phyloP scores from a whole-genome alignment of 1,140 invertebrate species.

The Medauroidea extradentata region DNA sequence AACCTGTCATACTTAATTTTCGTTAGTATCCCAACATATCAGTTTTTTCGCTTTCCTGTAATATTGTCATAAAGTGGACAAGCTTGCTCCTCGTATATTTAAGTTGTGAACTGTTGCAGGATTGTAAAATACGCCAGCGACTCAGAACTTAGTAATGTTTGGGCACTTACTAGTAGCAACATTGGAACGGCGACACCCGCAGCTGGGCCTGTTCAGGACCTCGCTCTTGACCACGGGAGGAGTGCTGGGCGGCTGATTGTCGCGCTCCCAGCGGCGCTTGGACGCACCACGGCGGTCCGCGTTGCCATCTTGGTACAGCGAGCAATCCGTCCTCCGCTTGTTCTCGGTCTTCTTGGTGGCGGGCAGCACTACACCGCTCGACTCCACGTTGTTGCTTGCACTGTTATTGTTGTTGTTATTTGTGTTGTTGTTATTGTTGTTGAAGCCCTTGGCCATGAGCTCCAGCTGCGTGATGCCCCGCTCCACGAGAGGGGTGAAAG shows the following conservation, averaged over 20 bases:
- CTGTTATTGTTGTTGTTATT: conserved; percentile 13
- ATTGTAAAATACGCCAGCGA: too few species aligned
- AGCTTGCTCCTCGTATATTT: too few species aligned
- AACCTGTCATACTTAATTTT: too few species aligned
- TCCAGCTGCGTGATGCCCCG: conserved; percentile 17
- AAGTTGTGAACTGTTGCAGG: too few species aligned
- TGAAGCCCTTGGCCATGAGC: conserved; percentile 16
- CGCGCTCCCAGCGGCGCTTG: conserved; percentile 5
- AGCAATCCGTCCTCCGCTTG: conserved; percentile 5
- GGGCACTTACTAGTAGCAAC: too few species aligned
- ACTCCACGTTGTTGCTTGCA: background rate
- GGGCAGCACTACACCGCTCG: background rate
- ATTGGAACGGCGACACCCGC: background rate
- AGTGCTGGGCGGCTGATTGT: background rate
- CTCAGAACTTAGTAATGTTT: too few species aligned
- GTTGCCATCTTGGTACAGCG: background rate
- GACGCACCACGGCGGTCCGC: background rate
- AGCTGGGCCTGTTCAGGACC: conserved; percentile 1
- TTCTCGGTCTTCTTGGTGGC: conserved; percentile 1
- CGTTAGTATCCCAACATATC: too few species aligned
- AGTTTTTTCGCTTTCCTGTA: too few species aligned
- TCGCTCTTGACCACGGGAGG: conserved; percentile 6
- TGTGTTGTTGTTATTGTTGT: conserved; percentile 9
- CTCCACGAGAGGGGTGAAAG: conserved; percentile 3
- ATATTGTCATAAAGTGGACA: too few species aligned